Percentiles rank a stretch among this genome's conserved stretches.
phyloP scores from a whole-genome alignment of 2,797 vertebrate genomes.

The Yasuhikotakia modesta region DNA sequence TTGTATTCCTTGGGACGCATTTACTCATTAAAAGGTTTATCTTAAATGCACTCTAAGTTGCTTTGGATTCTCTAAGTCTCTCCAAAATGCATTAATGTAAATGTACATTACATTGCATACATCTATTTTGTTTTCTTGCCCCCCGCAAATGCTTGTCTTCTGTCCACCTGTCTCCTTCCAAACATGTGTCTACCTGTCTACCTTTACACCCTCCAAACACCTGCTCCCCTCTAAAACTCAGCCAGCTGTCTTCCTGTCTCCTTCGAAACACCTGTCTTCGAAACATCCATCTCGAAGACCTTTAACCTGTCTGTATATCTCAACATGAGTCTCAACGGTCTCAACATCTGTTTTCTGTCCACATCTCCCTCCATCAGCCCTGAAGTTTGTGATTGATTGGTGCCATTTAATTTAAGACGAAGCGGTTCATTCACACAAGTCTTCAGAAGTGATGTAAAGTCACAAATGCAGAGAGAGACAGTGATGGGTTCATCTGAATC shows the following conservation, averaged over 20 bases:
- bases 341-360: background rate
- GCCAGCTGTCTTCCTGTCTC: background rate
- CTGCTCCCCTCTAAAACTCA: too few relatives aligned
- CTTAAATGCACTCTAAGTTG: too few relatives aligned
- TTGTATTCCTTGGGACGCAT: too few relatives aligned
- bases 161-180: too few relatives aligned
- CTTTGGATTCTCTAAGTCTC: too few relatives aligned
- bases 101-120: background rate
- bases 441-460: background rate
- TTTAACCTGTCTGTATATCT: background rate
- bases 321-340: background rate
- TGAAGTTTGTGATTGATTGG: background rate
- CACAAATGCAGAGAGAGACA: slow-evolving; percentile 2
- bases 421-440: background rate
- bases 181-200: too few relatives aligned
- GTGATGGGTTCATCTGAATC: background rate
- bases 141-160: background rate
- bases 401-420: background rate
- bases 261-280: background rate
- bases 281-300: background rate
- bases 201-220: too few relatives aligned
- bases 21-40: too few relatives aligned
- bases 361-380: background rate
- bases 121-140: background rate
- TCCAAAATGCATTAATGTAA: too few relatives aligned